These are phyloP conservation scores for Macrostomum lignano DNA, from an alignment of 1,140 invertebrate species.

Conservation along the genomic window DNA sequence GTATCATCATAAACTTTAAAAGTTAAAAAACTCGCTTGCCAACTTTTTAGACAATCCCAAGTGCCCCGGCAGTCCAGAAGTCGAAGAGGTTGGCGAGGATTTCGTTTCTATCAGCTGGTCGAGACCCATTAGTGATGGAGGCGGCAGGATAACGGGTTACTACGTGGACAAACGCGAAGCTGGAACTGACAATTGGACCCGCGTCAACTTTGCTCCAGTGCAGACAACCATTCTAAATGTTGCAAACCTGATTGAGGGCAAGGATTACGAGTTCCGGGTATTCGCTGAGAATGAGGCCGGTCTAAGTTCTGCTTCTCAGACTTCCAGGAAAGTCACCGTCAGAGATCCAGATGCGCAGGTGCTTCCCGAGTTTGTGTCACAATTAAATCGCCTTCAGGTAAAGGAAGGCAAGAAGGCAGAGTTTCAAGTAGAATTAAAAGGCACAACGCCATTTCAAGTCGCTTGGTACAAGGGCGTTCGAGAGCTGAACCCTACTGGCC, in stretches of 20 bases:
- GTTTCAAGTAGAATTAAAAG: slow-evolving; percentile 10
- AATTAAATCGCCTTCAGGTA: slow-evolving; percentile 8
- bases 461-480: slow-evolving; percentile 43
- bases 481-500: slow-evolving; percentile 57
- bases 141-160: slow-evolving; percentile 70
- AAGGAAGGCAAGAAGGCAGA: slow-evolving; percentile 9
- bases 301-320: slow-evolving; percentile 44
- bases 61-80: slow-evolving; percentile 56
- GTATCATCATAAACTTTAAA: no score
- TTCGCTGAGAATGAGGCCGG: slow-evolving; percentile 81
- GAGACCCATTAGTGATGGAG: slow-evolving; percentile 68
- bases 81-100: slow-evolving; percentile 73
- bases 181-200: slow-evolving; percentile 58
- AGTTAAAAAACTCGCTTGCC: no score
- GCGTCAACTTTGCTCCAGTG: slow-evolving; percentile 56
- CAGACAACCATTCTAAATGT: slow-evolving; percentile 65
- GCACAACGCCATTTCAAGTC: slow-evolving; percentile 8
- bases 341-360: slow-evolving; percentile 48
- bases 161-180: slow-evolving; percentile 74
- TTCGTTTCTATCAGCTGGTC: slow-evolving; percentile 89
- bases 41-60: slow-evolving; percentile 67
- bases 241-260: slow-evolving; percentile 75
- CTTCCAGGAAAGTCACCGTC: slow-evolving; percentile 35
- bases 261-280: slow-evolving; percentile 88
- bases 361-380: no score